Conservation (phyloP, 2,113 vertebrate species). For the Carollia perspicillata region DNA sequence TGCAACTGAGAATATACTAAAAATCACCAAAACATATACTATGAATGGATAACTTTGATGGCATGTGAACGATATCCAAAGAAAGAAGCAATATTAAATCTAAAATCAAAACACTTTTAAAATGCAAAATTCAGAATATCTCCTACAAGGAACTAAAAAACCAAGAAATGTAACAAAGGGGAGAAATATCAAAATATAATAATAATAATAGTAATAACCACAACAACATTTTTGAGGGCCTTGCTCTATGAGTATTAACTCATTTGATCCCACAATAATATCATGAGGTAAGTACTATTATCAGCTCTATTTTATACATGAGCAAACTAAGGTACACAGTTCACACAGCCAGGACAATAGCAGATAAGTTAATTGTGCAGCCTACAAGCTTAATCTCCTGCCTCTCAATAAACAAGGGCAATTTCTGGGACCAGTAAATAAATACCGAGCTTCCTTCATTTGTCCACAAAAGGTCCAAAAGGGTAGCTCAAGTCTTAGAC, state of each 20-base stretch:
- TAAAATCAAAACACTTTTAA: neutral
- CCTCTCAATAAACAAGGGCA: conserved; percentile 5
- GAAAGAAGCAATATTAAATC: neutral
- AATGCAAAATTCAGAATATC: neutral
- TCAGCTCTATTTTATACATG: neutral
- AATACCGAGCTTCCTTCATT: neutral
- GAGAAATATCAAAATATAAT: neutral
- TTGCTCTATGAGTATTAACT: neutral
- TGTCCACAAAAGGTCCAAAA: neutral
- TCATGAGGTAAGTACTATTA: neutral
- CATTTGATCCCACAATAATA: neutral
- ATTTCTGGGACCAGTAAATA: neutral
- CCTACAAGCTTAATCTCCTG: neutral
- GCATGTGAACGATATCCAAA: neutral
- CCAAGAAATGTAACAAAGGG: neutral
- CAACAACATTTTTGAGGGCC: neutral
- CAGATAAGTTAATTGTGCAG: neutral
- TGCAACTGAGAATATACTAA: neutral
- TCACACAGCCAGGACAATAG: neutral
- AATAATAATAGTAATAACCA: neutral
- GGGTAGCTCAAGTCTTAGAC: neutral
- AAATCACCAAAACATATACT: neutral
- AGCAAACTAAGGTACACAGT: neutral
- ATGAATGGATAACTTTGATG: neutral
- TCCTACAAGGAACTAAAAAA: neutral